Evolutionary conservation across 2,797 vertebrate genomes (phyloP).

Genomic region (Rhabdophis nuchalis): DNA sequence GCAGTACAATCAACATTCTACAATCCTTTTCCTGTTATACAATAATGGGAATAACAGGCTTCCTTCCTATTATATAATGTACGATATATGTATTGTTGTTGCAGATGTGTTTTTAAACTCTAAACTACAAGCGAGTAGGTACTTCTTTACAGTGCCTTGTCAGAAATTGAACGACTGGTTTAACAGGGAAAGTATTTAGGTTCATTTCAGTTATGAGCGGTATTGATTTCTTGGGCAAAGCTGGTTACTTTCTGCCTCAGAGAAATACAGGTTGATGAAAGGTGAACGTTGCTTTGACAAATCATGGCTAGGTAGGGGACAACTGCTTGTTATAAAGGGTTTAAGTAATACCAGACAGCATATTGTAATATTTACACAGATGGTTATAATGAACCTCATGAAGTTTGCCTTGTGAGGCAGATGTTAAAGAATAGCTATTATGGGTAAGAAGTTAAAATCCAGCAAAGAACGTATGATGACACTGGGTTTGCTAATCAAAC

Average conservation of each 20-base stretch:
- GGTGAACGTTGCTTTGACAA: neutral
- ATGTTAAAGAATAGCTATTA: neutral
- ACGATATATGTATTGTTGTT: neutral
- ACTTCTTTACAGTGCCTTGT: neutral
- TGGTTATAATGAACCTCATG: neutral
- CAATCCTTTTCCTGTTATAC: neutral
- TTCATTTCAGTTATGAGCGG: neutral
- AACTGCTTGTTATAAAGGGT: slow-evolving; percentile 4
- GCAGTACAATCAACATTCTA: neutral
- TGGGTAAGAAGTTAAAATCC: neutral
- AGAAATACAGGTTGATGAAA: neutral
- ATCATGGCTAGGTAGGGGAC: neutral
- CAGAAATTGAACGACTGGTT: neutral
- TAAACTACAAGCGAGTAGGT: neutral
- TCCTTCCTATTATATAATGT: neutral
- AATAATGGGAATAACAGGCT: neutral
- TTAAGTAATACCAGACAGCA: neutral
- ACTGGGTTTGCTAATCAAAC: neutral
- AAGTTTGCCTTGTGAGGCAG: neutral
- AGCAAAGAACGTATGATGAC: neutral
- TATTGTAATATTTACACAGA: slow-evolving; percentile 17
- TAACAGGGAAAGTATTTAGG: neutral
- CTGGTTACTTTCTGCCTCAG: neutral
- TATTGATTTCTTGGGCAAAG: neutral
- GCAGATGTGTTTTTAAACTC: neutral